phyloP scores from a whole-genome alignment of 2,113 vertebrate genomes.

The Pseudopodoces humilis region DNA sequence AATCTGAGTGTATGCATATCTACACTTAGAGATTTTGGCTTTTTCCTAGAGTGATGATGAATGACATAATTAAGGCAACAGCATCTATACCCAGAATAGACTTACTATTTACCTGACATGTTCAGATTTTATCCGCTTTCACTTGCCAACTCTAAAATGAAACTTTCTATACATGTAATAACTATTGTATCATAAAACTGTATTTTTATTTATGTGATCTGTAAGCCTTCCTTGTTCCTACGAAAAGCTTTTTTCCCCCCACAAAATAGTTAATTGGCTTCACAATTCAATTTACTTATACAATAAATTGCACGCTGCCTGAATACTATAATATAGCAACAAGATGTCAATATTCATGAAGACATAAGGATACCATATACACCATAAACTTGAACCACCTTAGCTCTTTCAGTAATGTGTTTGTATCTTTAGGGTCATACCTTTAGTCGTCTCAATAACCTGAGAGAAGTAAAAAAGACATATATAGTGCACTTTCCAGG shows the following conservation, averaged over 20 bases:
- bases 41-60: background rate
- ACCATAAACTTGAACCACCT: background rate
- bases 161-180: background rate
- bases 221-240: background rate
- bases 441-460: background rate
- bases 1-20: background rate
- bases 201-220: background rate
- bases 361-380: background rate
- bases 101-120: background rate
- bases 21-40: background rate
- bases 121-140: background rate
- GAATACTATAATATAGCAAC: background rate
- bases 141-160: background rate
- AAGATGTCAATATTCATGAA: background rate
- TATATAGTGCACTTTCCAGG: background rate
- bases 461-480: background rate
- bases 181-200: background rate
- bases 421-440: background rate
- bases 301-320: background rate
- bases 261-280: background rate
- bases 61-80: background rate
- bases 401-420: background rate
- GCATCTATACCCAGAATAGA: background rate
- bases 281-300: background rate
- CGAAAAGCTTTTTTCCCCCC: accelerated